Evolutionary conservation across 2,797 vertebrate genomes (phyloP), one percentile per base, ranked within the genome.

Genomic region (Forpus xanthops): DNA sequence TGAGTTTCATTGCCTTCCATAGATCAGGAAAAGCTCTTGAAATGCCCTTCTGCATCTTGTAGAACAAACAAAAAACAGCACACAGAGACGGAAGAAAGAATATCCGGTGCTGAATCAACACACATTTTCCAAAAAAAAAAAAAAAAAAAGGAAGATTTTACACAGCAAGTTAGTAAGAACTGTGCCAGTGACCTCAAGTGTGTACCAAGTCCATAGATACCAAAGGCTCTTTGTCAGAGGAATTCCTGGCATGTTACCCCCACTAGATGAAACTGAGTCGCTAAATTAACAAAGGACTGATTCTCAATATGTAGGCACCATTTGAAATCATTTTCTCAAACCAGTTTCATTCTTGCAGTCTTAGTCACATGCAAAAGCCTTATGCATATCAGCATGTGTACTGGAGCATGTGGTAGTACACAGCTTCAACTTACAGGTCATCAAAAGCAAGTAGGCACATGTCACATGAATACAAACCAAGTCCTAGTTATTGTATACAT

Each of bases 91-190:
- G 62, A 70, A 67, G 41, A 72, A 87, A 80, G 42, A 77, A 12
- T 19, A 12, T 73, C 45, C 12, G 23, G n/a, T 77, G 19, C 28
- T 77, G 28, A 71, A 81, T 71, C 16, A 87, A 77, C 37, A 39
- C 9, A 25, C 0, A 0, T 35, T 49, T 81, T 74, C 21, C 5
- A 0, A 37, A 70, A 61, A 74, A 19, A 52, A 31, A 77, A 61
- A 6, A 14, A 14, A 3, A 31, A 42, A 60, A 77, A 80, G 25
- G 33, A 56, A 89, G 11, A 61, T 52, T 88, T 73, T n/a, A 61
- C 45, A 52, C 37, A 35, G 12, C 53, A 53, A 64, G 17, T 44
- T 15, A 33, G 19, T 23, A 66, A 60, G 73, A 77, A 62, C n/a
- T 42, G 23, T 53, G 39, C 5, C 24, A 39, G 21, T 3, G 8